Percentiles rank a stretch among this genome's conserved stretches.
phyloP scores from a whole-genome alignment of 2,888 invertebrate species.

The Tanytarsus gracilentus region DNA sequence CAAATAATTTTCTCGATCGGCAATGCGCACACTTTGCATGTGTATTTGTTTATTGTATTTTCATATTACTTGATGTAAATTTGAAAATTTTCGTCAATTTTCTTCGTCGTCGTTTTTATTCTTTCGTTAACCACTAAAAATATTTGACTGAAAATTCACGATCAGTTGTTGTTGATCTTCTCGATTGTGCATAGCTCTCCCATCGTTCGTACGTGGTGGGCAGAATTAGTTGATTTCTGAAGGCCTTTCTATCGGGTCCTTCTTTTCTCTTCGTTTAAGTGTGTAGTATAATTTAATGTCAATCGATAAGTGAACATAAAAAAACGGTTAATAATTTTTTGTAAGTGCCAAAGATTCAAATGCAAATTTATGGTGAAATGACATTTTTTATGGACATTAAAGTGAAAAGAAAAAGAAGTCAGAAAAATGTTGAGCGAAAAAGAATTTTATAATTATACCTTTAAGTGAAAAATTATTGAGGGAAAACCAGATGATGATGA shows the following conservation, averaged over 20 bases:
- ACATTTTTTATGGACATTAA: neutral
- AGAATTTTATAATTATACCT: too few relatives aligned
- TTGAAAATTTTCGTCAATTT: conserved; percentile 27
- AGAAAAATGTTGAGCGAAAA: too few relatives aligned
- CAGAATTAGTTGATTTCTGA: conserved; percentile 20
- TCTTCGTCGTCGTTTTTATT: conserved; percentile 25
- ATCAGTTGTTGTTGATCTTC: conserved; percentile 29
- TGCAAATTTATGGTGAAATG: neutral
- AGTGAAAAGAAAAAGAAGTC: neutral
- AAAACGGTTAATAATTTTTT: conserved; percentile 1
- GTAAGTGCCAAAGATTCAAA: conserved; percentile 16
- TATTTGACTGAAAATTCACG: conserved; percentile 24
- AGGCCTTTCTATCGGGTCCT: neutral
- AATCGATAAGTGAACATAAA: conserved; percentile 18
- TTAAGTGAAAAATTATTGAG: neutral
- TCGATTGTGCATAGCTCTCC: conserved; percentile 23
- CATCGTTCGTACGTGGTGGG: conserved; percentile 6
- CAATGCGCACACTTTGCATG: too few relatives aligned
- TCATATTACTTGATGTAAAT: conserved; percentile 22
- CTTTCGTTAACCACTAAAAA: conserved; percentile 26
- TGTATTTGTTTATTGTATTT: conserved; percentile 29
- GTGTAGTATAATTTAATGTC: conserved; percentile 23
- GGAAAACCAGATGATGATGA: neutral
- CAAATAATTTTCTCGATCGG: too few relatives aligned
- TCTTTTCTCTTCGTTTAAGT: conserved; percentile 18